Conservation (phyloP, 1,140 invertebrate genomes). For the Zaprionus africanus region DNA sequence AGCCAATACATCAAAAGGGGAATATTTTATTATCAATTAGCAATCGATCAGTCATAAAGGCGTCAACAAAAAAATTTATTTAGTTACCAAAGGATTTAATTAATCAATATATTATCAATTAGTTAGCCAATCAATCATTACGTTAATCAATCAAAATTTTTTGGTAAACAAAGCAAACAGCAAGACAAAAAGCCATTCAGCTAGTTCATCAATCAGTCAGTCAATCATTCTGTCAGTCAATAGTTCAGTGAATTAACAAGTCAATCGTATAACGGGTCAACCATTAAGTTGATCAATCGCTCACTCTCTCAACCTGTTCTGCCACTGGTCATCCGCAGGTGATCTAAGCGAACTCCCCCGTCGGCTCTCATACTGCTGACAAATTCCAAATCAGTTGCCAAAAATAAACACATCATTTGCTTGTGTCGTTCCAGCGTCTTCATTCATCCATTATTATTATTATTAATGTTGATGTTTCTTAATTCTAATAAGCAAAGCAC, state of each 20-base stretch:
- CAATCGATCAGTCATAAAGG: neutral
- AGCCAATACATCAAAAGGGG: neutral
- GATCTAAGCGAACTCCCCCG: slow-evolving; percentile 61
- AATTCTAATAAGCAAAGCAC: slow-evolving; percentile 24
- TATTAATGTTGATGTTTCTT: slow-evolving; percentile 31
- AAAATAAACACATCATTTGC: slow-evolving; percentile 45
- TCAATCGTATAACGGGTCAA: neutral
- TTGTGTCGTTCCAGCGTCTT: slow-evolving; percentile 9
- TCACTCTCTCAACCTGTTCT: slow-evolving; percentile 1
- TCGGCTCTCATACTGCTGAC: slow-evolving; percentile 24
- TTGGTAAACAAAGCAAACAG: neutral
- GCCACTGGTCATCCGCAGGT: slow-evolving; percentile 30
- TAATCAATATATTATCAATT: neutral
- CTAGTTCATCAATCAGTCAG: neutral
- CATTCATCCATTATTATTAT: slow-evolving; percentile 16
- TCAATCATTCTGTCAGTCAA: neutral
- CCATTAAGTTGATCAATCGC: neutral
- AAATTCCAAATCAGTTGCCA: slow-evolving; percentile 52
- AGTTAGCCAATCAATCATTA: neutral
- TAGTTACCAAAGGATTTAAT: neutral
- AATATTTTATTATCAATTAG: neutral
- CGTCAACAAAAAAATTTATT: neutral
- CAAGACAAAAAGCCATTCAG: neutral
- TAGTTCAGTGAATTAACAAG: neutral
- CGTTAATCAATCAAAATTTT: neutral